Conservation (phyloP, 2,888 invertebrate species). For the Ophioninae sp. region DNA sequence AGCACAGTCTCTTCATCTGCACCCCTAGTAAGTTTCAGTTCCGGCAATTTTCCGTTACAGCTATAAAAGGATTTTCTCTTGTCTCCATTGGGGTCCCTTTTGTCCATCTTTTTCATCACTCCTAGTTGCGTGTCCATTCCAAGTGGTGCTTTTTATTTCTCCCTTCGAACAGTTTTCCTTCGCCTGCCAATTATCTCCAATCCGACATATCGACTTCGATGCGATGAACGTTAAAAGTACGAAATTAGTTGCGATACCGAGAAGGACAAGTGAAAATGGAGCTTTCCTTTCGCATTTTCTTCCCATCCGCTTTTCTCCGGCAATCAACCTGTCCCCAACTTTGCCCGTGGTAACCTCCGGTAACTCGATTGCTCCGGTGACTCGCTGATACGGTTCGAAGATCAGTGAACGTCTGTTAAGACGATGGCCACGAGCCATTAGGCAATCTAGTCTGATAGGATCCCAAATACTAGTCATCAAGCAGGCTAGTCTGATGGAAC, state of each 20-base stretch:
- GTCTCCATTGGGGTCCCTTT: neutral
- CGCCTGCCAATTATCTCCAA: constrained; percentile 56
- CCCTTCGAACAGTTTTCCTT: constrained; percentile 43
- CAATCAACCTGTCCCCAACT: constrained; percentile 8
- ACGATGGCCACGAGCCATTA: too few relatives aligned
- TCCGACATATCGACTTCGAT: constrained; percentile 56
- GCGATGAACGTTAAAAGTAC: constrained; percentile 60
- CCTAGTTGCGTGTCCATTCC: constrained; percentile 9
- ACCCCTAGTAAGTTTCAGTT: constrained; percentile 54
- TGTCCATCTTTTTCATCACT: constrained; percentile 5
- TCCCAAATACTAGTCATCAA: too few relatives aligned
- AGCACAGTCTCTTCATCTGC: constrained; percentile 45
- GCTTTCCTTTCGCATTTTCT: constrained; percentile 4
- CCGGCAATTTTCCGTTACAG: constrained; percentile 35
- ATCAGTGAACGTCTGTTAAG: constrained; percentile 22
- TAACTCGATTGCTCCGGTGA: constrained; percentile 29
- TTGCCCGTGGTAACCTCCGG: constrained; percentile 6
- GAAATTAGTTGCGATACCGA: constrained; percentile 60
- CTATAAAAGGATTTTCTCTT: constrained; percentile 59
- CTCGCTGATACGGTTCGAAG: constrained; percentile 11
- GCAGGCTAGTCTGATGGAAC: too few relatives aligned
- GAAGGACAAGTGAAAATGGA: constrained; percentile 24
- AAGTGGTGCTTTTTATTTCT: constrained; percentile 17
- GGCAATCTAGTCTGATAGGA: too few relatives aligned
- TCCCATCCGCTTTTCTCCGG: constrained; percentile 13